Percentiles rank a stretch among this genome's conserved stretches.
Conservation (phyloP, 2,888 invertebrate genomes). For the Chrysolina americana region DNA sequence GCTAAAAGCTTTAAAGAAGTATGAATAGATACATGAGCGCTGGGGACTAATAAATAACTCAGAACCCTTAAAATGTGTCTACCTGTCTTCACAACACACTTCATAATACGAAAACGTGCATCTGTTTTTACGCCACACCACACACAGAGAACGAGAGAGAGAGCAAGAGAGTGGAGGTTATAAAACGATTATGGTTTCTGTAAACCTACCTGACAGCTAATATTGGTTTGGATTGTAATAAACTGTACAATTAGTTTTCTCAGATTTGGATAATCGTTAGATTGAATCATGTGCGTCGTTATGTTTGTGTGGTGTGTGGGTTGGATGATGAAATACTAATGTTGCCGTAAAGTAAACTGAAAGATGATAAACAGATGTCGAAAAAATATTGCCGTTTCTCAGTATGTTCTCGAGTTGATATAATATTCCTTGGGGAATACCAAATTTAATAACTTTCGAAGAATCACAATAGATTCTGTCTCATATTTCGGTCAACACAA, state of each 20-base stretch:
- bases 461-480: too few relatives aligned
- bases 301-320: constrained; percentile 2
- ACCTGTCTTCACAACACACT: constrained; percentile 38
- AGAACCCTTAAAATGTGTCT: constrained; percentile 42
- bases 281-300: background rate
- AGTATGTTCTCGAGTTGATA: too few relatives aligned
- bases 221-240: constrained; percentile 5
- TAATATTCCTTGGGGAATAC: too few relatives aligned
- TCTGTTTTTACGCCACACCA: constrained; percentile 39
- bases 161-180: constrained; percentile 25
- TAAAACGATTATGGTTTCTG: constrained; percentile 37
- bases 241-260: constrained; percentile 3
- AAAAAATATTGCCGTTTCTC: background rate
- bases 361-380: background rate
- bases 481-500: too few relatives aligned
- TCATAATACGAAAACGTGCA: constrained; percentile 38
- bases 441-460: too few relatives aligned
- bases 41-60: constrained; percentile 43
- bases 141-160: constrained; percentile 29
- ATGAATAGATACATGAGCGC: constrained; percentile 43
- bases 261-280: constrained; percentile 1
- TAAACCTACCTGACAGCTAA: constrained; percentile 21
- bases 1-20: constrained; percentile 49
- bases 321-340: constrained; percentile 1
- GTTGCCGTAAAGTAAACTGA: background rate